Percentiles rank a stretch among this genome's conserved stretches.
Conservation (phyloP, 1,140 invertebrate genomes). For the Hylaeus volcanicus region DNA sequence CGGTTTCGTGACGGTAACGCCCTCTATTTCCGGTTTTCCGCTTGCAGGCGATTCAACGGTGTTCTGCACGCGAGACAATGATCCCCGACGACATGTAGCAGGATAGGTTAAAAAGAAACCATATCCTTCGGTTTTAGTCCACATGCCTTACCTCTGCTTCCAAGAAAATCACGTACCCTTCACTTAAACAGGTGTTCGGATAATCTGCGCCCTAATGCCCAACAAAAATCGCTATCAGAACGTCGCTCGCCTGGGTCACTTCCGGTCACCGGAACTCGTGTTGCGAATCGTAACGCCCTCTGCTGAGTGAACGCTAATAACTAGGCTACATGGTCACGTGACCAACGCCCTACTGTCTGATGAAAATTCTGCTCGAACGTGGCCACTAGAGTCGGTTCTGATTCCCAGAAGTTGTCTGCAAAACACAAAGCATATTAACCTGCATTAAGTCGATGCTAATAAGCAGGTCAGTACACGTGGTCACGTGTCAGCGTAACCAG, state of each 20-base stretch:
- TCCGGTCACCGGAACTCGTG: neutral
- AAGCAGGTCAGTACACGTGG: too few species aligned
- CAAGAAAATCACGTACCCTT: neutral
- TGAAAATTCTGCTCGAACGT: too few species aligned
- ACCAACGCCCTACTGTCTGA: too few species aligned
- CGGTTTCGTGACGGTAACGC: constrained; percentile 48
- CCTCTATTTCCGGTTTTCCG: constrained; percentile 55
- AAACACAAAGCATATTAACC: too few species aligned
- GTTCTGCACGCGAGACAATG: neutral
- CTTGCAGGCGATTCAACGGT: constrained; percentile 39
- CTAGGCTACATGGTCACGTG: too few species aligned
- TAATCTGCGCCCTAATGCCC: neutral
- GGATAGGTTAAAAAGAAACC: neutral
- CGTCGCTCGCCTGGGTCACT: too few species aligned
- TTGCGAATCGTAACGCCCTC: neutral
- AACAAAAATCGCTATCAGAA: neutral
- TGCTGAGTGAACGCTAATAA: too few species aligned
- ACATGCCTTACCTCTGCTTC: neutral
- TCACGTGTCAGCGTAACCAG: too few species aligned
- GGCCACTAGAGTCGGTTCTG: too few species aligned
- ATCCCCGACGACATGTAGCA: neutral
- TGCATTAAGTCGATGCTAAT: too few species aligned
- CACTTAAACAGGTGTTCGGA: neutral
- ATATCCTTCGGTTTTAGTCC: neutral
- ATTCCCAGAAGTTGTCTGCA: too few species aligned